Conservation (phyloP, 2,888 invertebrate genomes). For the Acholoe squamosa region DNA sequence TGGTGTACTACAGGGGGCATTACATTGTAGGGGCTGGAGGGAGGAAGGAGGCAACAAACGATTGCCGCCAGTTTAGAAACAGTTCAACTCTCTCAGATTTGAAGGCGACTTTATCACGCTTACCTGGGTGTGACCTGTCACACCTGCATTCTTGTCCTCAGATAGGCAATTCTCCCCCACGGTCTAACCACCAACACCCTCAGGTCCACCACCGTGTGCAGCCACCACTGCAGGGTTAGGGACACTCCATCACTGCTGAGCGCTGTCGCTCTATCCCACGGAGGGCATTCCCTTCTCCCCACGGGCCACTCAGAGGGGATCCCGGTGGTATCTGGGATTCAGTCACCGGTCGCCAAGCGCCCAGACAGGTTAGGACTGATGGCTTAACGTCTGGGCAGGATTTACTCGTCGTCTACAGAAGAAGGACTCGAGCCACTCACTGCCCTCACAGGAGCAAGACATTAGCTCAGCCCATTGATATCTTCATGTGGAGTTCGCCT, state of each 20-base stretch:
- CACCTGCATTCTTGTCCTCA: too few species aligned
- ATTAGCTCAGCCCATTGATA: too few species aligned
- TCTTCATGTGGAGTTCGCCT: not conserved
- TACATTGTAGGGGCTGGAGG: not conserved
- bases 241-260: too few species aligned
- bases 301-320: not conserved
- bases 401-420: not conserved
- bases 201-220: too few species aligned
- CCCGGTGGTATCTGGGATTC: not conserved
- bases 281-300: not conserved
- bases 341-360: not conserved
- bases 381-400: not conserved
- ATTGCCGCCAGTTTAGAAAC: not conserved
- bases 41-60: not conserved
- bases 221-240: too few species aligned
- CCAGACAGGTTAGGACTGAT: not conserved
- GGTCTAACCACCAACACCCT: too few species aligned
- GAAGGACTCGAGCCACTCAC: not conserved
- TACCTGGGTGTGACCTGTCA: too few species aligned
- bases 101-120: too few species aligned
- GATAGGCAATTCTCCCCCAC: too few species aligned
- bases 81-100: too few species aligned
- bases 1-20: not conserved
- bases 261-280: not conserved
- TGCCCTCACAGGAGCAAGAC: too few species aligned